Evolutionary conservation across 2,888 invertebrate genomes (phyloP), one percentile per base, ranked within the genome.

Genomic region (Ochropleura leucogaster): DNA sequence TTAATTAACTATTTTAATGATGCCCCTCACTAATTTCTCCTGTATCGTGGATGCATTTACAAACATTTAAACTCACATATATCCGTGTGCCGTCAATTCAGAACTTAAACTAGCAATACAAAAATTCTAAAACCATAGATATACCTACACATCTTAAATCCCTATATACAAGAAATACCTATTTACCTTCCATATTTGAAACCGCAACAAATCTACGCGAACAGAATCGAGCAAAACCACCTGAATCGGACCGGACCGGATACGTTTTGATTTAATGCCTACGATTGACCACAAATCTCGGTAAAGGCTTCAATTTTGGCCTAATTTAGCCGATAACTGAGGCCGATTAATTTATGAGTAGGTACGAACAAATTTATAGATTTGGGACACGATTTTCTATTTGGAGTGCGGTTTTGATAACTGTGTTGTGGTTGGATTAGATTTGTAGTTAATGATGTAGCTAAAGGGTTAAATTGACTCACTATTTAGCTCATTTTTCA

Each of bases 221-320:
- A 47, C 49, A 55, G 60, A 30, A 60, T 59, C 74, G 80, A 74
- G 51, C 65, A 68, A 79, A 79, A 80, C 78, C 68, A 72, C 75
- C 82, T 63, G 70, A 79, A 75, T 70, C 59, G 66, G 53, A 47
- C 65, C 66, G 70, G 65, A 8, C 70, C 77, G 87, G 79, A 84
- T 77, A 81, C 79, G 74, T 83, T 87, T 81, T 87, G 86, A 87
- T 87, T 87, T 85, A 85, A 85, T 77, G 78, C 81, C 59, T 69
- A 20, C 62, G 65, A 79, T 55, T 72, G 76, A 84, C 84, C 84
- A 76, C 84, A 84, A 84, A 79, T 84, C 82, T 72, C 69, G 53
- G 44, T 51, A 67, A 59, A 78, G 65, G 68, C 82, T 74, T 79
- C 82, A 74, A 84, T 84, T 84, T 74, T 64, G 74, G 67, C 74